phyloP scores from a whole-genome alignment of 2,797 vertebrate genomes.

The Chloroceryle amazona region DNA sequence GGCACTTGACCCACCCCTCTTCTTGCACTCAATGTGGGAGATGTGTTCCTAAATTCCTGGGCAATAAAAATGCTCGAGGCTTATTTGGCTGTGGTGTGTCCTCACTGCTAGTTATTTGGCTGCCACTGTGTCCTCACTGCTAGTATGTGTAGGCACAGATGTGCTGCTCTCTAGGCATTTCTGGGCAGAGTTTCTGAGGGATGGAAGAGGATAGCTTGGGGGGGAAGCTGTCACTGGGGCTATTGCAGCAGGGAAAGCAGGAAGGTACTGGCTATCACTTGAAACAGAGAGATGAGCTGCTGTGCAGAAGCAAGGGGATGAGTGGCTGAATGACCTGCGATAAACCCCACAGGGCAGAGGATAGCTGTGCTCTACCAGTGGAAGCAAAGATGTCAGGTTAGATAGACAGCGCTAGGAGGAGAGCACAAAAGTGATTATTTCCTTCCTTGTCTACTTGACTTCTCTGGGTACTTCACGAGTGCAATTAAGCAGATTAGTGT shows the following conservation, averaged over 20 bases:
- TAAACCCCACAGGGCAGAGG: too few species aligned
- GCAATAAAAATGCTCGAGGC: background rate
- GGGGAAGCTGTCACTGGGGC: background rate
- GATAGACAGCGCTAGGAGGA: background rate
- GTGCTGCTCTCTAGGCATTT: background rate
- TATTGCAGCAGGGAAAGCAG: background rate
- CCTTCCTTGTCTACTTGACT: background rate
- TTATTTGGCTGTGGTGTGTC: background rate
- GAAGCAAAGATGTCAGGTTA: background rate
- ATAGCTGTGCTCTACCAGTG: background rate
- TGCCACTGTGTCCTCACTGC: background rate
- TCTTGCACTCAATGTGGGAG: background rate
- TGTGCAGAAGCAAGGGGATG: rapidly evolving
- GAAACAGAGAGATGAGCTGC: background rate
- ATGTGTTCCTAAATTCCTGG: background rate
- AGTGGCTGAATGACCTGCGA: background rate
- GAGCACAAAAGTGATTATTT: background rate
- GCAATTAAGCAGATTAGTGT: conserved; percentile 40
- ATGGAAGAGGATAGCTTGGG: background rate
- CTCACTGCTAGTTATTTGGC: background rate
- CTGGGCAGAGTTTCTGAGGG: background rate
- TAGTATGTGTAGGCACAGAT: background rate
- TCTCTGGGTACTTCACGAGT: background rate
- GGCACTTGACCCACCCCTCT: background rate
- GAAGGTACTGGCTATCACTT: background rate